Percentiles rank a stretch among this genome's conserved stretches.
These are phyloP conservation scores for Ammodytes dubius DNA, from an alignment of 2,113 vertebrate genomes.

Conservation along the genomic window DNA sequence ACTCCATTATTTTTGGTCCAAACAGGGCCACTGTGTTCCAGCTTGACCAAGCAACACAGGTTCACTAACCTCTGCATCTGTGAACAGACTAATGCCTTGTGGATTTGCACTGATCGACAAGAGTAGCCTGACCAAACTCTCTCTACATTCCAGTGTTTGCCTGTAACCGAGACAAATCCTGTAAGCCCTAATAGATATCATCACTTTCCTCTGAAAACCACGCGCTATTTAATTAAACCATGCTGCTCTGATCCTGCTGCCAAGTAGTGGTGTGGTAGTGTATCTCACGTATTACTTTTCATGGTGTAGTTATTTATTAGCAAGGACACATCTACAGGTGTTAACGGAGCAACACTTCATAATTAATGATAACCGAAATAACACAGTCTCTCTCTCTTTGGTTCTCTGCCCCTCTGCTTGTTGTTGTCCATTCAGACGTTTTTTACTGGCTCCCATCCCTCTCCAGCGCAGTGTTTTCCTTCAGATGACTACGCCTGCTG, in stretches of 20 bases:
- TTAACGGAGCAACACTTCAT: conserved; percentile 13
- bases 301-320: conserved; percentile 15
- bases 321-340: conserved; percentile 19
- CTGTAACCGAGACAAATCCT: conserved; percentile 75
- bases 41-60: conserved; percentile 42
- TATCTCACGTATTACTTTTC: conserved; percentile 14
- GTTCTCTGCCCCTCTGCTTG: conserved; percentile 18
- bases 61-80: conserved; percentile 57
- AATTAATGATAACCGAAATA: neutral
- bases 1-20: conserved; percentile 50
- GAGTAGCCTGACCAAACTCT: conserved; percentile 48
- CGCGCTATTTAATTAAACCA: conserved; percentile 65
- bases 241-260: conserved; percentile 47
- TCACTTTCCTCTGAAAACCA: conserved; percentile 69
- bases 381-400: neutral
- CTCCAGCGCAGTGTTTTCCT: conserved; percentile 45
- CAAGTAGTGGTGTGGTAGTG: conserved; percentile 27
- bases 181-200: conserved; percentile 79
- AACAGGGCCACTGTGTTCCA: conserved; percentile 37
- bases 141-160: conserved; percentile 58
- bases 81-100: conserved; percentile 49
- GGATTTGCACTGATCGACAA: conserved; percentile 60
- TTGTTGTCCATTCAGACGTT: conserved; percentile 46
- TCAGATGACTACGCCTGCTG: conserved; percentile 62
- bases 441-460: conserved; percentile 22